Conservation (phyloP, 35 echinoderm and acorn worm genomes). For the Lytechinus variegatus region DNA sequence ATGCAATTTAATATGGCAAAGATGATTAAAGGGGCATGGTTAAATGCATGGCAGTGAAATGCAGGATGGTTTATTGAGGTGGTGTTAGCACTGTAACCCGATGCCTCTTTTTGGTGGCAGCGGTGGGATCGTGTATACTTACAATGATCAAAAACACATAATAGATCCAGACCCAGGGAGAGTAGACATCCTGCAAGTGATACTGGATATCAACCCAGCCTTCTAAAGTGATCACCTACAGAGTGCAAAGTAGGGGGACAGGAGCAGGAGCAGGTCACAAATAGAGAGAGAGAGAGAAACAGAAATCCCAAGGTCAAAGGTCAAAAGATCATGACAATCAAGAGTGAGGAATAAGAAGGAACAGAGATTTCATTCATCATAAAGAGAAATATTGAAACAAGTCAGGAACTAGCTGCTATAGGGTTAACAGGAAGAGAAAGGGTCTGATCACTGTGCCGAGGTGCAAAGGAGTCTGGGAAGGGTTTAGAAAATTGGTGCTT, state of each 20-base stretch:
- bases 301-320: constrained; percentile 36
- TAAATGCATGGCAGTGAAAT: neutral
- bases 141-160: constrained; percentile 98
- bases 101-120: constrained; percentile 35
- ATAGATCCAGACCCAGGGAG: constrained; percentile 94
- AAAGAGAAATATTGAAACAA: neutral
- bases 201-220: constrained; percentile 98
- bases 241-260: constrained; percentile 7
- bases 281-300: constrained; percentile 25
- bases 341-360: neutral
- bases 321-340: neutral
- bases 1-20: neutral
- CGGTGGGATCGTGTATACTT: constrained; percentile 74
- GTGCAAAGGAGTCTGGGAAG: constrained; percentile 8
- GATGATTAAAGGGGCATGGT: neutral
- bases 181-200: constrained; percentile 89
- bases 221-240: constrained; percentile 98
- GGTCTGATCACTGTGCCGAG: neutral
- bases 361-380: neutral
- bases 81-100: constrained; percentile 45
- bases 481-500: neutral
- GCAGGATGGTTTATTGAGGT: neutral
- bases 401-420: neutral
- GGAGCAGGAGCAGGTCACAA: constrained; percentile 4
- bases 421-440: neutral